A percentile compares a stretch with the other conserved stretches of the same genome.
Evolutionary conservation across 2,113 vertebrate species (phyloP).

Genomic region (Ictidomys tridecemlineatus): DNA sequence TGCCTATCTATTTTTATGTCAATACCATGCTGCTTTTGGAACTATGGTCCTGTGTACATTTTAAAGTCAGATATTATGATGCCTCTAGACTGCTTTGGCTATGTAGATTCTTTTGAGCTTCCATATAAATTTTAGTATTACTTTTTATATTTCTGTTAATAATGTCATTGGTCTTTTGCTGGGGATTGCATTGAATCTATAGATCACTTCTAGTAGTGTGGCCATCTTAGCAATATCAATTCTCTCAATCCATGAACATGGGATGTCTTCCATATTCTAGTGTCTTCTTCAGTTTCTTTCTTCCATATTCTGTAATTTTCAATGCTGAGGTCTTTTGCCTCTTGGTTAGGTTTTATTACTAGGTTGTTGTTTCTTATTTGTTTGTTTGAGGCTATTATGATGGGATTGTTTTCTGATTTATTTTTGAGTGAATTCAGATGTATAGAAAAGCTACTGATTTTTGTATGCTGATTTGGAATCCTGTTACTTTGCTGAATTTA

Average conservation of each 20-base stretch:
- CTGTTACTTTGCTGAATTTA: too few relatives aligned
- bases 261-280: too few relatives aligned
- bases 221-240: background rate
- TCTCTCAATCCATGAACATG: background rate
- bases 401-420: too few relatives aligned
- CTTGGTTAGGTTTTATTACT: too few relatives aligned
- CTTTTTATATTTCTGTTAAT: background rate
- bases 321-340: too few relatives aligned
- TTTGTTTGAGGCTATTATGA: too few relatives aligned
- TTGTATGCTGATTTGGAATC: too few relatives aligned
- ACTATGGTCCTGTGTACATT: background rate
- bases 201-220: background rate
- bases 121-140: background rate
- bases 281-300: too few relatives aligned
- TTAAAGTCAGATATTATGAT: background rate
- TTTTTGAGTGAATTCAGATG: too few relatives aligned
- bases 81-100: background rate
- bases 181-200: background rate
- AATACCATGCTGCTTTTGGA: background rate
- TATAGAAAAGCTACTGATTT: too few relatives aligned
- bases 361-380: too few relatives aligned
- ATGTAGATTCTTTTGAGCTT: background rate
- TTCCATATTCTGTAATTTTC: background rate
- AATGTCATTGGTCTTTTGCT: background rate
- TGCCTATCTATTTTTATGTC: background rate